Evolutionary conservation across 2,113 vertebrate species (phyloP), one percentile per base, ranked within the genome.

Genomic region (Neodon shergylaensis): DNA sequence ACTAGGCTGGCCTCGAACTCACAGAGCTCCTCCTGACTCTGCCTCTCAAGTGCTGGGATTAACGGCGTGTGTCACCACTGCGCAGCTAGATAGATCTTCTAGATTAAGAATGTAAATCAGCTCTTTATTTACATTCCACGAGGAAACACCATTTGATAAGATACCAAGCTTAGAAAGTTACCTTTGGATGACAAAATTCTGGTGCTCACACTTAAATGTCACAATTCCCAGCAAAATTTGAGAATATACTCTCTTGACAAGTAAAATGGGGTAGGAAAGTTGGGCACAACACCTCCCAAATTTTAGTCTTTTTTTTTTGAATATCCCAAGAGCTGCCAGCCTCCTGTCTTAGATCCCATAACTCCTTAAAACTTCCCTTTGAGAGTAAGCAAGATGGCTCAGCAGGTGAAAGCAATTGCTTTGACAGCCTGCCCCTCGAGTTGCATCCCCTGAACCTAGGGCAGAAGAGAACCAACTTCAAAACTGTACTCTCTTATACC

Each of bases 181-280:
- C 3, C 13, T 58, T 5, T 77, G 14, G 54, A 82, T 8, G 24
- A 58, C 31, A 54, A 79, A 88, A 90, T 49, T 24, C 24, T 70
- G 36, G 5, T 92, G 58, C 42, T 84, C 66, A 54, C 49, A 44
- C n/a, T 91, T 47, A 81, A 82, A 49, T 31, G 47, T 96, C 17
- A 65, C 70, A 44, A 90, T 68, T 33, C 1, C 74, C 22, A 26
- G 9, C 99, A 99, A 1, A 99, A 99, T 94, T 98, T 49, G 44
- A 49, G 76, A 16, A 78, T 77, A 49, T 19, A 7, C 7, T 36
- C 77, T 36, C 44, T 21, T 99, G 95, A 98, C 98, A 92, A 86
- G 97, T 72, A 98, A 0, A 82, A 86, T 91, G 68, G 82, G 31
- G 21, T n/a, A 31, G 3, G 4, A 65, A 42, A 21, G 31, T 21